These are phyloP conservation scores for Nycteola revayana DNA, from an alignment of 2,888 invertebrate genomes.

Conservation along the genomic window DNA sequence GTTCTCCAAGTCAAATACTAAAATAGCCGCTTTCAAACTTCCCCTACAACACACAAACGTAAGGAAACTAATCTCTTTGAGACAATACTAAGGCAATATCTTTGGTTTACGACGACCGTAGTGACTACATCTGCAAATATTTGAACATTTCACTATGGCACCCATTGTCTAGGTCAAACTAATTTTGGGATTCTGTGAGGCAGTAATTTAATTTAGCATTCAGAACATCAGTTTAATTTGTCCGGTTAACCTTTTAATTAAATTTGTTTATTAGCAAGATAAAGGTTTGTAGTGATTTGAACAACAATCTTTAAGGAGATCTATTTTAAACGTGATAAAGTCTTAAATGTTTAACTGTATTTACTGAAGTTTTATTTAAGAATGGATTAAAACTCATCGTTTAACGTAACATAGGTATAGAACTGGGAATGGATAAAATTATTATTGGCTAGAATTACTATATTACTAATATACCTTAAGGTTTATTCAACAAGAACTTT, in stretches of 20 bases:
- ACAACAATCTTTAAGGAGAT: too few relatives aligned
- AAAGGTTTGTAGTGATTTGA: too few relatives aligned
- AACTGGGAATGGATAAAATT: too few relatives aligned
- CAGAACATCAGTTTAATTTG: conserved; percentile 57
- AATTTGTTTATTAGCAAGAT: conserved; percentile 39
- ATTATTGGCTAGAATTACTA: too few relatives aligned
- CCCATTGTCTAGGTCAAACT: conserved; percentile 77
- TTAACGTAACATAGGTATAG: too few relatives aligned
- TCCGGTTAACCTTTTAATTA: conserved; percentile 52
- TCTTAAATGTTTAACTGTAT: too few relatives aligned
- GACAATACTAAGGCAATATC: conserved; percentile 74
- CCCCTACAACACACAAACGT: conserved; percentile 51
- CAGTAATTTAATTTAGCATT: conserved; percentile 71
- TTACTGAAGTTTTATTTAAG: background rate
- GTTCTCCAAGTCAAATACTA: conserved; percentile 3
- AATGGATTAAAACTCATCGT: too few relatives aligned
- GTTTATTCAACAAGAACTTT: too few relatives aligned
- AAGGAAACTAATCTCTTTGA: conserved; percentile 75
- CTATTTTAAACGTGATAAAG: too few relatives aligned
- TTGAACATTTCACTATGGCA: conserved; percentile 58
- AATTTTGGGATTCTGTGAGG: conserved; percentile 62
- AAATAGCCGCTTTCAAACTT: conserved; percentile 34
- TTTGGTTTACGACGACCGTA: conserved; percentile 68
- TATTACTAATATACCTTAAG: too few relatives aligned
- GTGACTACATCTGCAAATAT: conserved; percentile 72